phyloP scores from a whole-genome alignment of 2,888 invertebrate species.

The Priapulus caudatus region DNA sequence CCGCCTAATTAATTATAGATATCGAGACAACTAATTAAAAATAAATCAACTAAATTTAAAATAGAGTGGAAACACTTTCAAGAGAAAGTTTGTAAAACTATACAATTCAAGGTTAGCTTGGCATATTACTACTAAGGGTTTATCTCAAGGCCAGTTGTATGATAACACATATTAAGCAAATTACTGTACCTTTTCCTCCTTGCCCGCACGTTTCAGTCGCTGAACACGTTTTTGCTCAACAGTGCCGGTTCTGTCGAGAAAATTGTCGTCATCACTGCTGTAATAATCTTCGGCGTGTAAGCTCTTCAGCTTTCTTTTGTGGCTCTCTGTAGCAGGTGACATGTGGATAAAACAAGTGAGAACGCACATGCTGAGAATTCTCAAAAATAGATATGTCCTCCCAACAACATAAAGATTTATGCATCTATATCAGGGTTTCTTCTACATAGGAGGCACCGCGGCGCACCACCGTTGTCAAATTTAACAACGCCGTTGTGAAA shows the following conservation, averaged over 20 bases:
- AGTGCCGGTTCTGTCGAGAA: slow-evolving; percentile 83
- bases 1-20: slow-evolving; percentile 22
- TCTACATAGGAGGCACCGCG: too few relatives aligned
- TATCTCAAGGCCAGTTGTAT: too few relatives aligned
- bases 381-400: too few relatives aligned
- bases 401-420: too few relatives aligned
- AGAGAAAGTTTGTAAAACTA: not conserved
- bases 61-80: not conserved
- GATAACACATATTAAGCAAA: too few relatives aligned
- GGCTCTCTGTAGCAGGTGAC: slow-evolving; percentile 56
- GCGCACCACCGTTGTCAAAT: too few relatives aligned
- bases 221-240: slow-evolving; percentile 71
- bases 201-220: slow-evolving; percentile 51
- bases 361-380: too few relatives aligned
- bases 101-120: too few relatives aligned
- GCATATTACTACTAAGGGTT: too few relatives aligned
- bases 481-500: too few relatives aligned
- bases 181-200: slow-evolving; percentile 38
- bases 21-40: slow-evolving; percentile 23
- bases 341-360: too few relatives aligned
- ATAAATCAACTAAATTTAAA: slow-evolving; percentile 4
- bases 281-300: slow-evolving; percentile 82
- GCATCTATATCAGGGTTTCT: too few relatives aligned
- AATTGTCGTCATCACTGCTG: slow-evolving; percentile 89
- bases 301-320: slow-evolving; percentile 61